Percentiles rank a stretch among this genome's conserved stretches.
phyloP scores from a whole-genome alignment of 2,797 vertebrate species.

The Squalus acanthias region DNA sequence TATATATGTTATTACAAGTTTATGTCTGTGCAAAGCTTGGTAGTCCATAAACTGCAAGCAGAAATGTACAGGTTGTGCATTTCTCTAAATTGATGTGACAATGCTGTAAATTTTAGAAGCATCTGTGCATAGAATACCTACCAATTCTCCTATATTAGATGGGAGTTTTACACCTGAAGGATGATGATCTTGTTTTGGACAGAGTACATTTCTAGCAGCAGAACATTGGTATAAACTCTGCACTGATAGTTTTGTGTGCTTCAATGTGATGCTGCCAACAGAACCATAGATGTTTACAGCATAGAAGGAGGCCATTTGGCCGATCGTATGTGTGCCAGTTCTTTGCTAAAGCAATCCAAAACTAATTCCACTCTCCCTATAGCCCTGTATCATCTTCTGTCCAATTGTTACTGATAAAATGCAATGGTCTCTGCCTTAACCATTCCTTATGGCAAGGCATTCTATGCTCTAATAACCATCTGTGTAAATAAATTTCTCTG shows the following conservation, averaged over 20 bases:
- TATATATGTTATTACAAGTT: conserved; percentile 34
- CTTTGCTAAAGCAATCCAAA: background rate
- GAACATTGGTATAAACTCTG: background rate
- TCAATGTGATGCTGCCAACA: background rate
- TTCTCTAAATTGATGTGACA: background rate
- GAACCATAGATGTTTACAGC: background rate
- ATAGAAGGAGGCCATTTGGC: background rate
- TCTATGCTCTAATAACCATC: background rate
- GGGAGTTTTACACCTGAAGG: too few relatives aligned
- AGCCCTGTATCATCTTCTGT: background rate
- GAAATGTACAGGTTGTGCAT: background rate
- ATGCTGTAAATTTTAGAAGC: background rate
- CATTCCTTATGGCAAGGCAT: background rate
- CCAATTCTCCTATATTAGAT: background rate
- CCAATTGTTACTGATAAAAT: background rate
- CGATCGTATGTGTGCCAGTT: background rate
- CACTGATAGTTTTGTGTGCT: background rate
- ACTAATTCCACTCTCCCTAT: background rate
- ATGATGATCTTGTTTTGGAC: background rate
- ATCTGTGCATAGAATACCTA: background rate
- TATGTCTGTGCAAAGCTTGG: background rate
- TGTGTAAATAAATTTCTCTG: background rate
- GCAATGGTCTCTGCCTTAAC: background rate
- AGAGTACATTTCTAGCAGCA: background rate
- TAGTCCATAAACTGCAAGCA: background rate